Percentiles rank a stretch among this genome's conserved stretches.
These are phyloP conservation scores for Myotis vivesi DNA, from an alignment of 2,797 vertebrate genomes.

Conservation along the genomic window DNA sequence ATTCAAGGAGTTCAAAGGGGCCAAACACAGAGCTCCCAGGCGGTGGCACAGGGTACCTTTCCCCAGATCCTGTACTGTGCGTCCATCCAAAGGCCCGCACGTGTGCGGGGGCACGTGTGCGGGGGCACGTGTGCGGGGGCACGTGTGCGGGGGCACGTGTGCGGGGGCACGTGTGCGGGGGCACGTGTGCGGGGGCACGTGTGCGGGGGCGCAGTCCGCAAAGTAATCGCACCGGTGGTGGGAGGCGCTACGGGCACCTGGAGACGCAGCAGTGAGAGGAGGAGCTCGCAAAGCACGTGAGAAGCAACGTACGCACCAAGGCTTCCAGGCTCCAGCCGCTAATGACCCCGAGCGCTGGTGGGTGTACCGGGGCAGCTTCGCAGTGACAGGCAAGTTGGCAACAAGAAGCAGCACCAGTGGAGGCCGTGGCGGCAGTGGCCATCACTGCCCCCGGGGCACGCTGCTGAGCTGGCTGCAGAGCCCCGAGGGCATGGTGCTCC, in stretches of 20 bases:
- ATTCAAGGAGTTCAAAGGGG: constrained; percentile 84
- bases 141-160: constrained; percentile 82
- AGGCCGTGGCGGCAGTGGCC: constrained; percentile 48
- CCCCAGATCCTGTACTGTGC: constrained; percentile 88
- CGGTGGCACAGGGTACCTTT: rapidly evolving
- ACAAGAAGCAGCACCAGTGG: constrained; percentile 80
- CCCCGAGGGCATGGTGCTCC: constrained; percentile 90
- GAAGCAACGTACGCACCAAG: background rate
- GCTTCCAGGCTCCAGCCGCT: constrained; percentile 77
- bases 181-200: constrained; percentile 79
- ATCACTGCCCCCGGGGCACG: background rate
- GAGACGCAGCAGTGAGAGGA: background rate
- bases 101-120: constrained; percentile 89
- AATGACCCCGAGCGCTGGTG: constrained; percentile 80
- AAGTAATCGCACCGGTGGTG: no score
- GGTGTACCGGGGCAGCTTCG: constrained; percentile 74
- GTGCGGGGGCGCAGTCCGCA: background rate
- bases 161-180: constrained; percentile 86
- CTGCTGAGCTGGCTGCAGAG: constrained; percentile 59
- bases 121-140: no score
- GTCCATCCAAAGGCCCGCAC: constrained; percentile 92
- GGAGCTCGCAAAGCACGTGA: background rate
- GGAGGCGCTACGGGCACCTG: background rate
- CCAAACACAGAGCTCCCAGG: constrained; percentile 84
- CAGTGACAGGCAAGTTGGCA: constrained; percentile 85